Evolutionary conservation across 2,797 vertebrate species (phyloP).

Genomic region (Adelosebastes latens): DNA sequence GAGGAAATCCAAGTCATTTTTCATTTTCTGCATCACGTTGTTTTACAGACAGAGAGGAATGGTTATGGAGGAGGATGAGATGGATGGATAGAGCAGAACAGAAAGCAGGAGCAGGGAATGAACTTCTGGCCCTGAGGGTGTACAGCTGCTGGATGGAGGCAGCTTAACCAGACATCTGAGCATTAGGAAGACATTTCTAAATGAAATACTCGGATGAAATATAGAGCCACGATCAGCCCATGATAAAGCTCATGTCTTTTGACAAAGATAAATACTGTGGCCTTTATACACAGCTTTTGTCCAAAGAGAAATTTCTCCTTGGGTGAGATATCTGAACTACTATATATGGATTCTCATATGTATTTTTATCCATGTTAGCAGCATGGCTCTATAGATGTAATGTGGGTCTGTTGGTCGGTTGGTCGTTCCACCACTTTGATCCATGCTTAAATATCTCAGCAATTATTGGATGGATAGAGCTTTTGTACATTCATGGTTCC

Average conservation of each 20-base stretch:
- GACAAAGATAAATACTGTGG: slow-evolving; percentile 4
- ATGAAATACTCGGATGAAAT: slow-evolving; percentile 15
- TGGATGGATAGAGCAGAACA: slow-evolving; percentile 28
- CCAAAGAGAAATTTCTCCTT: background rate
- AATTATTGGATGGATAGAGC: background rate
- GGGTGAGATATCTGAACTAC: background rate
- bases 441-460: background rate
- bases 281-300: background rate
- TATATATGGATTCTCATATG: background rate
- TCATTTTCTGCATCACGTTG: slow-evolving; percentile 30
- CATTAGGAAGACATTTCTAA: slow-evolving; percentile 30
- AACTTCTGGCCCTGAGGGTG: slow-evolving; percentile 41
- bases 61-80: slow-evolving; percentile 2
- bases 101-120: slow-evolving; percentile 10
- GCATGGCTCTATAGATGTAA: background rate
- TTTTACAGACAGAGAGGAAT: slow-evolving; percentile 15
- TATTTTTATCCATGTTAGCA: background rate
- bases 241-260: background rate
- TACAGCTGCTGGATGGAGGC: slow-evolving; percentile 3
- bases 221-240: background rate
- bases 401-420: background rate
- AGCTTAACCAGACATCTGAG: slow-evolving; percentile 8
- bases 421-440: background rate
- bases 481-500: background rate
- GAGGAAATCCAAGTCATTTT: slow-evolving; percentile 11